A percentile compares a stretch with the other conserved stretches of the same genome.
phyloP scores from a whole-genome alignment of 2,888 invertebrate species.

The Aleiodes alternator region DNA sequence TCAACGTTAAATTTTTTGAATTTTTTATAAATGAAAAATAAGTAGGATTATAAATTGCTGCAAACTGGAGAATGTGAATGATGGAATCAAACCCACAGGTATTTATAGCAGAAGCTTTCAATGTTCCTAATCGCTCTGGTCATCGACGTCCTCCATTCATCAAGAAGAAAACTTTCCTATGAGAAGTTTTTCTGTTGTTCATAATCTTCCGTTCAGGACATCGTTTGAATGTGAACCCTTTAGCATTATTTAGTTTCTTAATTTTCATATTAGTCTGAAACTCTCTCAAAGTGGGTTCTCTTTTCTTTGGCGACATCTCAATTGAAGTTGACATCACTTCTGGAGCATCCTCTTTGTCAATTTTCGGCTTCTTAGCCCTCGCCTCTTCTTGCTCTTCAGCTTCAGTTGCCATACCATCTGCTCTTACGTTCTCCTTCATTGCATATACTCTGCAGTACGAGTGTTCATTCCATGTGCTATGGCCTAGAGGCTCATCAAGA shows the following conservation, averaged over 20 bases:
- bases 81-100: conserved; percentile 43
- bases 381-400: too few relatives aligned
- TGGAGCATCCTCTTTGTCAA: too few relatives aligned
- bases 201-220: background rate
- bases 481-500: too few relatives aligned
- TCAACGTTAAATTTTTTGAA: conserved; percentile 8
- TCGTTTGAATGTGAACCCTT: conserved; percentile 20
- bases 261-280: background rate
- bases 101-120: conserved; percentile 20
- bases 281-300: background rate
- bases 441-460: too few relatives aligned
- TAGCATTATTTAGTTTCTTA: background rate
- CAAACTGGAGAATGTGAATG: conserved; percentile 26
- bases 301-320: background rate
- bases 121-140: background rate
- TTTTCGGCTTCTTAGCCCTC: too few relatives aligned
- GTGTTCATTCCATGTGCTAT: too few relatives aligned
- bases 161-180: conserved; percentile 7
- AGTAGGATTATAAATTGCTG: conserved; percentile 15
- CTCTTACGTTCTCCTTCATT: too few relatives aligned
- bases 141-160: background rate
- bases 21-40: conserved; percentile 27
- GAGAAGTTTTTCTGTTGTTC: background rate
- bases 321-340: too few relatives aligned
- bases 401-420: too few relatives aligned